Evolutionary conservation across 2,888 invertebrate genomes (phyloP).

Genomic region (Gymnosoma rotundatum): DNA sequence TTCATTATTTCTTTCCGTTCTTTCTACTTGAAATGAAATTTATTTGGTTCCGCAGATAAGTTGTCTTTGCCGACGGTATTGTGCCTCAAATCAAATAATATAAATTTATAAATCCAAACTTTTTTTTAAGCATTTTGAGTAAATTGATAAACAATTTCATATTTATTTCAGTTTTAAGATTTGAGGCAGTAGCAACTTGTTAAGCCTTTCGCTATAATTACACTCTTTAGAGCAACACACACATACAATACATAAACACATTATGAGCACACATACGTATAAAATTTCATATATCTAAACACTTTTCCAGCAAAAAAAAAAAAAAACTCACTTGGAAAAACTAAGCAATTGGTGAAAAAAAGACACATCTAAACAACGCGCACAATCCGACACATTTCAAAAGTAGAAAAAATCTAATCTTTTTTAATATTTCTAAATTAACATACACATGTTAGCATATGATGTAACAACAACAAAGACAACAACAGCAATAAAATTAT

Average conservation of each 20-base stretch:
- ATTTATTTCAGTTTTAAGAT: too few species aligned
- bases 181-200: too few species aligned
- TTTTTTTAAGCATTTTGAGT: too few species aligned
- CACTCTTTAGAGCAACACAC: background rate
- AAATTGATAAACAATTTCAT: too few species aligned
- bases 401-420: constrained; percentile 33
- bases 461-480: constrained; percentile 25
- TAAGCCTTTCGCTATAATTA: too few species aligned
- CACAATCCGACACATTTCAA: constrained; percentile 65
- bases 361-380: constrained; percentile 68
- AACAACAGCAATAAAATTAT: constrained; percentile 17
- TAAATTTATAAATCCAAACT: too few species aligned
- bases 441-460: constrained; percentile 58
- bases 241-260: background rate
- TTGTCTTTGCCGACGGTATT: too few species aligned
- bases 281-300: constrained; percentile 10
- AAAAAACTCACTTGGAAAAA: constrained; percentile 46
- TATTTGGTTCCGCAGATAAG: too few species aligned
- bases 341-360: constrained; percentile 63
- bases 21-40: too few species aligned
- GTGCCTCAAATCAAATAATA: too few species aligned
- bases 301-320: constrained; percentile 32
- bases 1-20: too few species aligned
- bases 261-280: background rate
- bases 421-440: constrained; percentile 65